Evolutionary conservation across 2,113 vertebrate species (phyloP), one percentile per base, ranked within the genome.

Genomic region (Actenoides hombroni): DNA sequence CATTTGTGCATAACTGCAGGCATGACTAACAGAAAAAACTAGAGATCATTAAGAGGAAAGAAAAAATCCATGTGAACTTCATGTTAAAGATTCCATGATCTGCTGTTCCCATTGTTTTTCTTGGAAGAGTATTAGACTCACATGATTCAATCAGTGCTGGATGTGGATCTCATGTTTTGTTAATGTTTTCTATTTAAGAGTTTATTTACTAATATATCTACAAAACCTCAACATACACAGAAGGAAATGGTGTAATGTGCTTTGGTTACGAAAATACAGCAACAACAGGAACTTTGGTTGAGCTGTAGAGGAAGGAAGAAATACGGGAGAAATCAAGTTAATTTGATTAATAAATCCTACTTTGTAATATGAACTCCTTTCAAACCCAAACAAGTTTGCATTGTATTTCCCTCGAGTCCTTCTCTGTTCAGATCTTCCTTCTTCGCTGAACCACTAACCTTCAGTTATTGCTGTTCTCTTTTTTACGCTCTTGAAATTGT

Each of bases 271-370:
- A 94, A 71, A 33, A 87, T 82, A 33, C 42, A 87, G 33, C 86
- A 37, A 63, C 60, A 86, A 64, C 61, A 85, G 77, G 67, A 96
- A 75, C 61, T 49, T 91, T 29, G 35, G 31, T 35, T 92, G 42
- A 92, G 28, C n/a, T 89, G 56, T 64, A 84, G 63, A 92, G 48
- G 77, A 88, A 95, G 57, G 35, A 95, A 69, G 79, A 83, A 57
- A 91, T 49, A 79, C 19, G 77, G 56, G 8, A 60, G 54, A 94
- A 96, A 78, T 80, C n/a, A 46, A 67, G 29, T 2, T 51, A 33
- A 64, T 94, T 86, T 93, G 76, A 67, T 51, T 63, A 90, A 83
- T 79, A 68, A 53, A 82, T 44, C 11, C 14, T 49, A 13, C 56
- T 53, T 82, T 12, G 37, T 44, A 33, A 20, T 64, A 53, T 84